These are phyloP conservation scores for Probosciger aterrimus DNA, from an alignment of 2,113 vertebrate species.

Conservation along the genomic window DNA sequence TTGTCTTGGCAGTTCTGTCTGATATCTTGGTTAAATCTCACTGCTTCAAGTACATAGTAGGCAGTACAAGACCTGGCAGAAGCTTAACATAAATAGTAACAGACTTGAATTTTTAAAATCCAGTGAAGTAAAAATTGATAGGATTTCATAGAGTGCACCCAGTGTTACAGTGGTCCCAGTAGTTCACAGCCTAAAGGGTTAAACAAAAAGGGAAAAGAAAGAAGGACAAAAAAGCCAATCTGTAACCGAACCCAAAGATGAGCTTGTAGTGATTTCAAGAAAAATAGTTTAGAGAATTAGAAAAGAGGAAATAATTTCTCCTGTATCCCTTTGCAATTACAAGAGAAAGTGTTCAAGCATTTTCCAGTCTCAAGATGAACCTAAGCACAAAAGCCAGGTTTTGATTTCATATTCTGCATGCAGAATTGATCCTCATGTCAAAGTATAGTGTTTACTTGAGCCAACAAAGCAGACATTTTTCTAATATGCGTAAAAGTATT, in stretches of 20 bases:
- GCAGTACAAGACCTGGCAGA: not conserved
- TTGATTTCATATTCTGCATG: not conserved
- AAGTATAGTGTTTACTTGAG: not conserved
- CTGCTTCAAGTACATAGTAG: not conserved
- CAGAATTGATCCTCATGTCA: not conserved
- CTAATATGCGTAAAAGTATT: not conserved
- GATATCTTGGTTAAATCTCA: not conserved
- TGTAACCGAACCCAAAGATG: not conserved
- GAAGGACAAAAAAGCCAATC: not conserved
- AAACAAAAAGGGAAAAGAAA: too few species aligned
- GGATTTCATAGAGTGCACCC: not conserved
- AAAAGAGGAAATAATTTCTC: not conserved
- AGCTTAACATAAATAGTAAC: not conserved
- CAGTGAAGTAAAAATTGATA: not conserved
- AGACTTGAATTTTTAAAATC: not conserved
- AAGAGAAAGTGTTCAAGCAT: not conserved
- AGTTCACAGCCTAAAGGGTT: not conserved
- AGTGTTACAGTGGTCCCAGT: not conserved
- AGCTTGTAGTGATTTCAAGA: not conserved
- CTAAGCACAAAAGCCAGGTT: not conserved
- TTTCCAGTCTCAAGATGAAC: not conserved
- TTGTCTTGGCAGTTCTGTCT: slow-evolving; percentile 6
- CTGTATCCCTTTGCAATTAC: not conserved
- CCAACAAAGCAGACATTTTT: not conserved
- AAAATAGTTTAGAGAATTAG: not conserved